Evolutionary conservation across 2,888 invertebrate genomes (phyloP), one percentile per base, ranked within the genome.

Genomic region (Bugulina stolonifera): DNA sequence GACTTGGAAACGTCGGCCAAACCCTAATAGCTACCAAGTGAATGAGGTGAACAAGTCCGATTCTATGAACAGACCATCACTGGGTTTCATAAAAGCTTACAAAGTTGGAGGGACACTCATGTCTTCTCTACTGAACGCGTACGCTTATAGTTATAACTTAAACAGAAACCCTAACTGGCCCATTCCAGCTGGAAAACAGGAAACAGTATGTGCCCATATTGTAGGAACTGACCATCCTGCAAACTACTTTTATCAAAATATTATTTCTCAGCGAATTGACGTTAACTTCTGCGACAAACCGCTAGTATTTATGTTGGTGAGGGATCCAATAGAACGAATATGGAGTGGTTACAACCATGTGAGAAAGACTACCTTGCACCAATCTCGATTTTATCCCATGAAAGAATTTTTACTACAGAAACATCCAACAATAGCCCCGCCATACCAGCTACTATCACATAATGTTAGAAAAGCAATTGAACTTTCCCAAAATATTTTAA

Each of bases 341-440:
- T 64, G 64, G 64, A 64, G 64, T 32, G 32, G 25, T n/a, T 64
- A 64, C 64, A 64, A 64, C 32, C 64, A 64, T n/a, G n/a, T n/a
- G n/a, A n/a, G n/a, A n/a, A n/a, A n/a, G n/a, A n/a, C n/a, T n/a
- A n/a, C n/a, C n/a, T n/a, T n/a, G n/a, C n/a, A n/a, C n/a, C n/a
- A n/a, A n/a, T n/a, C n/a, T n/a, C n/a, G n/a, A n/a, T n/a, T n/a
- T n/a, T n/a, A n/a, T n/a, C n/a, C n/a, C n/a, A n/a, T n/a, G n/a
- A n/a, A n/a, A n/a, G n/a, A n/a, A n/a, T n/a, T n/a, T n/a, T n/a
- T n/a, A n/a, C n/a, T n/a, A n/a, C n/a, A n/a, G n/a, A n/a, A 18
- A 43, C 43, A 43, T 18, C 10, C 5, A 18, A 43, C 43, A 3
- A 2, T 27, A 29, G 10, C 5, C 10, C 32, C 64, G 3, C 64